Evolutionary conservation across 2,113 vertebrate genomes (phyloP).

Genomic region (Lampris megalopsis): DNA sequence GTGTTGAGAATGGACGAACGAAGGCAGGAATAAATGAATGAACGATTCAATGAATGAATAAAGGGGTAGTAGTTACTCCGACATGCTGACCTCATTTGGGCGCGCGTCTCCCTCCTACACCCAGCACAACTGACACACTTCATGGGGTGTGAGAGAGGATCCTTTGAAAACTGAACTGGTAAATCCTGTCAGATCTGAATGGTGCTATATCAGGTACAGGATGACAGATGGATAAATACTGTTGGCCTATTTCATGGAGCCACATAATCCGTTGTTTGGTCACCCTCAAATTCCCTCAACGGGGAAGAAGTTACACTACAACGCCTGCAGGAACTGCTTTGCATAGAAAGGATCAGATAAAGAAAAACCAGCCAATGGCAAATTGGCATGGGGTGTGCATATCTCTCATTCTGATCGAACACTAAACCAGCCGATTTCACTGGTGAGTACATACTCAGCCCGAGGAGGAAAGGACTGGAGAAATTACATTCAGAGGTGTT

Average conservation of each 20-base stretch:
- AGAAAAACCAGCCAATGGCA: background rate
- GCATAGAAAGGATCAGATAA: background rate
- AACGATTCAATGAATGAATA: too few species aligned
- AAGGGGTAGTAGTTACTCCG: too few species aligned
- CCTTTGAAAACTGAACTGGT: conserved; percentile 1
- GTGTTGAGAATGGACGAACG: too few species aligned
- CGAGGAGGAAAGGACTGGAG: too few species aligned
- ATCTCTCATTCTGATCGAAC: too few species aligned
- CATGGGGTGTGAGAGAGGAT: background rate
- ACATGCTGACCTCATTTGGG: too few species aligned
- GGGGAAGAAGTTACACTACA: conserved; percentile 25
- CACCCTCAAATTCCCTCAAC: conserved; percentile 39
- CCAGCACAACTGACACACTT: background rate
- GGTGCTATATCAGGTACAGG: conserved; percentile 15
- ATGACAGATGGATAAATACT: conserved; percentile 36
- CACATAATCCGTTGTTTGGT: conserved; percentile 1
- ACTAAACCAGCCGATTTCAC: too few species aligned
- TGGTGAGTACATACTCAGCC: too few species aligned
- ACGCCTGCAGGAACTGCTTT: background rate
- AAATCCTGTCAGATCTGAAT: background rate
- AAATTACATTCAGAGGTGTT: too few species aligned
- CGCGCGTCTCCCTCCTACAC: background rate
- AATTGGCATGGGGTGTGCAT: too few species aligned
- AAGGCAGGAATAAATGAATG: too few species aligned
- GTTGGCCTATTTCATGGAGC: conserved; percentile 3